Percentiles rank a stretch among this genome's conserved stretches.
Evolutionary conservation across 2,797 vertebrate genomes (phyloP).

Genomic region (Syndactyla subalaris): DNA sequence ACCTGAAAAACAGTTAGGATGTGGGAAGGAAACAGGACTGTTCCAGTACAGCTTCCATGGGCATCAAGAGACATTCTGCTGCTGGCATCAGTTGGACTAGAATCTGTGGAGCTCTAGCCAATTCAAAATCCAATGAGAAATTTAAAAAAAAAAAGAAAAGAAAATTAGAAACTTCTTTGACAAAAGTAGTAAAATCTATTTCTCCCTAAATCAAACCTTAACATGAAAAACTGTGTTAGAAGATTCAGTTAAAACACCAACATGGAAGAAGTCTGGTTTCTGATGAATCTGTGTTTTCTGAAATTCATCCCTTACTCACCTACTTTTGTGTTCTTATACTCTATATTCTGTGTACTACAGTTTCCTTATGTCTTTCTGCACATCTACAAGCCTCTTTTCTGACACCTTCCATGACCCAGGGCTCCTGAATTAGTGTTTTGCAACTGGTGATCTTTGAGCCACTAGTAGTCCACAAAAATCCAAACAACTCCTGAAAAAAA

Average conservation of each 20-base stretch:
- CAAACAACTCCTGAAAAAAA: neutral
- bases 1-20: neutral
- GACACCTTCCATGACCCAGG: neutral
- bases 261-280: neutral
- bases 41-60: neutral
- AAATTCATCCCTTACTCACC: neutral
- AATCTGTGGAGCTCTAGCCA: neutral
- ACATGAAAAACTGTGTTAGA: neutral
- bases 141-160: neutral
- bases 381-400: neutral
- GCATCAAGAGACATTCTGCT: neutral
- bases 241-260: neutral
- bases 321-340: neutral
- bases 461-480: neutral
- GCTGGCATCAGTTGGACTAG: neutral
- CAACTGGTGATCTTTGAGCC: neutral
- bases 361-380: neutral
- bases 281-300: neutral
- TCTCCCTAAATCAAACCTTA: neutral
- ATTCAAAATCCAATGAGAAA: neutral
- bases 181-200: neutral
- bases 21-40: neutral
- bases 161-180: neutral
- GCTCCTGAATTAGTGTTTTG: neutral
- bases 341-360: neutral